These are phyloP conservation scores for Chanos chanos DNA, from an alignment of 2,797 vertebrate genomes.

Conservation along the genomic window DNA sequence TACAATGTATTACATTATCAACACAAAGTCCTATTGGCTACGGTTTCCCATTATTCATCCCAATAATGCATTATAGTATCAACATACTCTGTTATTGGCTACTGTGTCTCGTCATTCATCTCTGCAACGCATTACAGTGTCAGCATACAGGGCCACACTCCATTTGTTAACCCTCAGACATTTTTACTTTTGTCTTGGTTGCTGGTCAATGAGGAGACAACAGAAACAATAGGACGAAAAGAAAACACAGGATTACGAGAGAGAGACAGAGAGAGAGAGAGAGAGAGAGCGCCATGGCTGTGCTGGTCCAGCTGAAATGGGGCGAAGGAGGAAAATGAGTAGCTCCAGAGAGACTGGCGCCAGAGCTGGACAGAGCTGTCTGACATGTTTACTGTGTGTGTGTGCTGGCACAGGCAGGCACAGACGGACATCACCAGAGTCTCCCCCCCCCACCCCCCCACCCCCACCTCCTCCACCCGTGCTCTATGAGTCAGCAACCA, in stretches of 20 bases:
- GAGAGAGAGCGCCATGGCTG: background rate
- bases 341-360: constrained; percentile 43
- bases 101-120: too few species aligned
- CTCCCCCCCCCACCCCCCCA: background rate
- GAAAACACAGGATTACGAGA: background rate
- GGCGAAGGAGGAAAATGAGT: constrained; percentile 44
- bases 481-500: constrained; percentile 40
- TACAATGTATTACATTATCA: too few species aligned
- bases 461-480: background rate
- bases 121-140: too few species aligned
- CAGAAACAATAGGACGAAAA: background rate
- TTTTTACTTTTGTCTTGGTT: background rate
- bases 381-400: background rate
- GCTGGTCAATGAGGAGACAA: background rate
- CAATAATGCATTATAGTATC: too few species aligned
- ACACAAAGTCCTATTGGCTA: too few species aligned
- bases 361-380: constrained; percentile 24
- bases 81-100: too few species aligned
- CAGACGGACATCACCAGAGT: background rate
- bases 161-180: too few species aligned
- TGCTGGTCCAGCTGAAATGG: constrained; percentile 44
- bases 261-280: background rate
- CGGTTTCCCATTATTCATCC: too few species aligned
- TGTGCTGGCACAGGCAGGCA: constrained; percentile 5
- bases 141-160: too few species aligned